These are phyloP conservation scores for Hirtodrosophila confusa DNA, from an alignment of 2,888 invertebrate species.

Conservation along the genomic window DNA sequence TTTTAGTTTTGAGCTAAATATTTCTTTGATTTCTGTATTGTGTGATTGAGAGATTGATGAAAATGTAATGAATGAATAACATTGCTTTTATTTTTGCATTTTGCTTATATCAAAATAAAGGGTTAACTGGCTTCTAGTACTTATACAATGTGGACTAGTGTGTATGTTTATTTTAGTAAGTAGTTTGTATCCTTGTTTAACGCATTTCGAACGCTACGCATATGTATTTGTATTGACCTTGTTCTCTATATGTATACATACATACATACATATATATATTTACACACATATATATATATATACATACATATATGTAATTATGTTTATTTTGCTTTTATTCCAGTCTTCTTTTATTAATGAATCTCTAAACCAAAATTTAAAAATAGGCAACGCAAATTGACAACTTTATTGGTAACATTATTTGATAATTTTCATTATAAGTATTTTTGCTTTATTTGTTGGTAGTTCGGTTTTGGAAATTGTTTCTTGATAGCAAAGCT, in stretches of 20 bases:
- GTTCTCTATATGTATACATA: constrained; percentile 44
- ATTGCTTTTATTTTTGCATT: no score
- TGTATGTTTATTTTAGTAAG: constrained; percentile 23
- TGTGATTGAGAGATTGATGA: not conserved
- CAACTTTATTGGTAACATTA: constrained; percentile 52
- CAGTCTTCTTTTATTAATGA: constrained; percentile 72
- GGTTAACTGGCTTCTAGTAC: constrained; percentile 22
- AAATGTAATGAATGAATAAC: not conserved
- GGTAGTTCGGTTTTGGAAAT: constrained; percentile 47
- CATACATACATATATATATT: constrained; percentile 48
- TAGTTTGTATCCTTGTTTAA: constrained; percentile 36
- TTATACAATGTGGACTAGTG: constrained; percentile 5
- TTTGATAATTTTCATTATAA: constrained; percentile 22
- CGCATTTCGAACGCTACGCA: constrained; percentile 42
- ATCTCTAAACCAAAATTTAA: constrained; percentile 46
- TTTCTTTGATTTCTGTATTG: not conserved
- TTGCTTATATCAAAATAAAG: no score
- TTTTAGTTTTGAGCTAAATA: constrained; percentile 20
- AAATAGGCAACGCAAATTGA: constrained; percentile 57
- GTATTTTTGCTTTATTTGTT: constrained; percentile 22
- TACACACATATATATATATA: constrained; percentile 40
- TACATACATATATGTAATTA: constrained; percentile 44
- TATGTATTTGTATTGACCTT: constrained; percentile 48
- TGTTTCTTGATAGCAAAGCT: constrained; percentile 60
- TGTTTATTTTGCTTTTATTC: constrained; percentile 60